Conservation (phyloP, 2,888 invertebrate genomes). For the Pollenia griseotomentosa region DNA sequence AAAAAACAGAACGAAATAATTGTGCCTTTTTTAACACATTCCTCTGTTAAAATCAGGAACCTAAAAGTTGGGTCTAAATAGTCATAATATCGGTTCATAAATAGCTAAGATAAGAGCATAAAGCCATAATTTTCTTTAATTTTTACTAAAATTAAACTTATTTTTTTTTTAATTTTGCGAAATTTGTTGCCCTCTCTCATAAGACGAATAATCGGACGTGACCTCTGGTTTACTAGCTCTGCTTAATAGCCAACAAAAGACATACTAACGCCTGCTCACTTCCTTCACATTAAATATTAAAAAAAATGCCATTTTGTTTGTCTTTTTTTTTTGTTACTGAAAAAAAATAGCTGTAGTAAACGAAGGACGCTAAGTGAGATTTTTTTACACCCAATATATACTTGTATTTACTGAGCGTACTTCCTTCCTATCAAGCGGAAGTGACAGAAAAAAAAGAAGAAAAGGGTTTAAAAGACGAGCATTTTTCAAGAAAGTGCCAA, state of each 20-base stretch:
- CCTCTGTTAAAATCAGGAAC: no score
- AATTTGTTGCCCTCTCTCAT: no score
- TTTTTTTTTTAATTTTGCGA: no score
- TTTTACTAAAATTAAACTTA: no score
- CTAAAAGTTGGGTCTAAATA: no score
- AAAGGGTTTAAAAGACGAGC: conserved; percentile 32
- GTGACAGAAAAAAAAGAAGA: conserved; percentile 24
- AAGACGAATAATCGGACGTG: no score
- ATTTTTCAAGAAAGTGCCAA: conserved; percentile 50
- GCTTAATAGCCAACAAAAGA: conserved; percentile 3
- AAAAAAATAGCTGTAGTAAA: not conserved
- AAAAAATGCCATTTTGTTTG: conserved; percentile 36
- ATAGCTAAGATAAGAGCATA: no score
- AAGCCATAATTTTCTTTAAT: no score
- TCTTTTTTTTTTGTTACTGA: conserved; percentile 53
- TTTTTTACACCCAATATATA: conserved; percentile 54
- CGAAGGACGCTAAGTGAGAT: conserved; percentile 23
- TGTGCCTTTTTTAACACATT: no score
- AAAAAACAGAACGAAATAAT: no score
- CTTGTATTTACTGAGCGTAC: conserved; percentile 74
- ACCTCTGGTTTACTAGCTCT: not conserved
- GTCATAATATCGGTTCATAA: no score
- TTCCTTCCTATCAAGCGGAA: conserved; percentile 76
- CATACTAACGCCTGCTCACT: conserved; percentile 47
- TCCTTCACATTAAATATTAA: conserved; percentile 43